Evolutionary conservation across 1,140 invertebrate species (phyloP).

Genomic region (Drosophila micromelanica): DNA sequence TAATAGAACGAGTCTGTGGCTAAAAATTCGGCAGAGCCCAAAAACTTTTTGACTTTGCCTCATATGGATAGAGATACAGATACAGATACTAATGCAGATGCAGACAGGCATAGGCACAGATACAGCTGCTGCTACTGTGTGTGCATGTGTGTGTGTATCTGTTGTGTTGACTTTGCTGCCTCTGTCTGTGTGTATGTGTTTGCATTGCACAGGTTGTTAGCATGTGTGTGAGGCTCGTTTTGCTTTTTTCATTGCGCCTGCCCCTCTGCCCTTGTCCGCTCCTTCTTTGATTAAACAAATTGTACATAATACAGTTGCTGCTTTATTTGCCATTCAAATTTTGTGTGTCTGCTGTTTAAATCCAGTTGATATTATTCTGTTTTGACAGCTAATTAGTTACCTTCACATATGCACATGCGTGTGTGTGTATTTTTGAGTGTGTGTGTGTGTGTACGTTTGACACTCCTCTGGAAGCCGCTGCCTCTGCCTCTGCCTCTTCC

Average conservation of each 20-base stretch:
- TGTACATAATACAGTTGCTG: constrained; percentile 47
- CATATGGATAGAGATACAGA: constrained; percentile 13
- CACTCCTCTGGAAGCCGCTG: constrained; percentile 1
- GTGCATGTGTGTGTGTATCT: constrained; percentile 32
- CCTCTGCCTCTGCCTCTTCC: too few relatives aligned
- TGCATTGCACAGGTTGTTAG: constrained; percentile 8
- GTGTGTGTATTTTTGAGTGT: neutral
- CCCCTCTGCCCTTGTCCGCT: neutral
- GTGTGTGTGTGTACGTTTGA: constrained; percentile 6
- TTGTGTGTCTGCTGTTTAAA: constrained; percentile 41
- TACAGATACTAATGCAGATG: constrained; percentile 20
- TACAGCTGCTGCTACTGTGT: constrained; percentile 27
- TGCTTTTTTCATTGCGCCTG: constrained; percentile 7
- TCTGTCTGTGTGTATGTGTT: neutral
- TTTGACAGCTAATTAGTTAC: constrained; percentile 82
- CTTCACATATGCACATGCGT: constrained; percentile 41
- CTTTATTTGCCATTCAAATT: constrained; percentile 45
- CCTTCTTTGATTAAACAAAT: constrained; percentile 39
- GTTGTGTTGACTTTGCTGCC: constrained; percentile 42
- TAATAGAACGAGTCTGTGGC: constrained; percentile 1
- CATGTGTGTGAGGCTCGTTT: constrained; percentile 17
- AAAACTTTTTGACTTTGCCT: constrained; percentile 66
- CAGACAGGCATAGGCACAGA: constrained; percentile 27
- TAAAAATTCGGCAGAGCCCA: constrained; percentile 20
- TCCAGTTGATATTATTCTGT: constrained; percentile 70